These are phyloP conservation scores for Muscicapa adusta DNA, from an alignment of 2,113 vertebrate species.

Conservation along the genomic window DNA sequence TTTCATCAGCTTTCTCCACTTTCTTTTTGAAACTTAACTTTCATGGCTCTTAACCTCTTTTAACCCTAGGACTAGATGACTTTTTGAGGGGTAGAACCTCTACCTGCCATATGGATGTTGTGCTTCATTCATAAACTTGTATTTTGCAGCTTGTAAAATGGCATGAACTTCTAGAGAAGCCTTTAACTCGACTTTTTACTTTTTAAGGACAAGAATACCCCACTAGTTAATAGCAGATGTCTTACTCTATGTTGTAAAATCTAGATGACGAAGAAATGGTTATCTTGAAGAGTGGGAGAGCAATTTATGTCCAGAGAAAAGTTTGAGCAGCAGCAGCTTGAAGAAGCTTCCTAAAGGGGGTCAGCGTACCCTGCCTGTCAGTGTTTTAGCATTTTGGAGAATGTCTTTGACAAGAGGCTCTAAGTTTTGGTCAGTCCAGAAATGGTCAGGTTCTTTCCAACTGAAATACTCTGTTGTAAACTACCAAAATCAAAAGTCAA, in stretches of 20 bases:
- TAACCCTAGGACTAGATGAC: background rate
- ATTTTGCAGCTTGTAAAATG: background rate
- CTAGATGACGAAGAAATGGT: background rate
- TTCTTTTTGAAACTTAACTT: background rate
- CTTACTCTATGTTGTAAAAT: background rate
- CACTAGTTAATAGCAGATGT: background rate
- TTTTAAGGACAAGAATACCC: background rate
- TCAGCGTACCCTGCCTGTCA: background rate
- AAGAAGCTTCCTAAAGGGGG: background rate
- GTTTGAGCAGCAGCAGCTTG: background rate
- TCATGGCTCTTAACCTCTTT: background rate
- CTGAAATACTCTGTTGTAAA: background rate
- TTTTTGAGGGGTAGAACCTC: background rate
- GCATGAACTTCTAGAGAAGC: background rate
- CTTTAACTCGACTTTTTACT: background rate
- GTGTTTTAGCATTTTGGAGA: background rate
- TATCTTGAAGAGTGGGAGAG: background rate
- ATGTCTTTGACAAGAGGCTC: background rate
- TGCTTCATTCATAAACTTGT: background rate
- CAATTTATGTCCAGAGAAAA: background rate
- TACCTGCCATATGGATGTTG: background rate
- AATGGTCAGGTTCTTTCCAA: background rate
- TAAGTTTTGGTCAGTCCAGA: background rate
- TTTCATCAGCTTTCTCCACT: background rate
- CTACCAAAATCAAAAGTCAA: background rate